phyloP scores from a whole-genome alignment of 1,140 invertebrate genomes.

The Drosophila pseudoobscura region DNA sequence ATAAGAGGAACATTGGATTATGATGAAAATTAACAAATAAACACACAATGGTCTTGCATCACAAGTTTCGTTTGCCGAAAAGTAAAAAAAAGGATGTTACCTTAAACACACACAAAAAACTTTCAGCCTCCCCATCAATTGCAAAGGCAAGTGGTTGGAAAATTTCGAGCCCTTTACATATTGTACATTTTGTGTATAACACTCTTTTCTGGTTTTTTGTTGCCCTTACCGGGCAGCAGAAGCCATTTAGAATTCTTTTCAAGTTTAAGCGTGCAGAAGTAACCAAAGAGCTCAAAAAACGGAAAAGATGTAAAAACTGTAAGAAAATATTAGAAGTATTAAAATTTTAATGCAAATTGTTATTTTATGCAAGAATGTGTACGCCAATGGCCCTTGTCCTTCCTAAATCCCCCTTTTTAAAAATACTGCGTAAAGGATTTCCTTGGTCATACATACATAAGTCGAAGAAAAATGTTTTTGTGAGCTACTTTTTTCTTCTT shows the following conservation, averaged over 20 bases:
- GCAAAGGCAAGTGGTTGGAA: too few relatives aligned
- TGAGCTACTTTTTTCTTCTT: constrained; percentile 41
- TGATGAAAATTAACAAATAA: not conserved
- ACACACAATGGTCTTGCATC: too few relatives aligned
- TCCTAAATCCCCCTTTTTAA: constrained; percentile 67
- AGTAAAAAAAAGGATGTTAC: too few relatives aligned
- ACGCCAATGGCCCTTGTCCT: constrained; percentile 35
- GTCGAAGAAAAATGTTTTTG: constrained; percentile 54
- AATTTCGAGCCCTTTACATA: too few relatives aligned
- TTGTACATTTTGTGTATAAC: too few relatives aligned
- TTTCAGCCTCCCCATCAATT: too few relatives aligned
- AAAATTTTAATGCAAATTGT: constrained; percentile 80
- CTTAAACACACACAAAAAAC: too few relatives aligned
- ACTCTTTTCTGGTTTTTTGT: too few relatives aligned
- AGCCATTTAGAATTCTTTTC: constrained; percentile 76
- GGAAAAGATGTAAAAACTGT: constrained; percentile 44
- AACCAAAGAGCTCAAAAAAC: constrained; percentile 16
- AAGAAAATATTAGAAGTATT: constrained; percentile 77
- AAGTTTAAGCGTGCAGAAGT: constrained; percentile 64
- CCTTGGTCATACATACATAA: constrained; percentile 29
- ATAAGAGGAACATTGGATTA: too few relatives aligned
- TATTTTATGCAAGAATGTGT: constrained; percentile 79
- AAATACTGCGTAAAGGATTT: constrained; percentile 76
- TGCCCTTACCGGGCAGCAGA: too few relatives aligned
- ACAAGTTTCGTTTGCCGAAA: too few relatives aligned